Percentiles rank a stretch among this genome's conserved stretches.
These are phyloP conservation scores for Nycteola revayana DNA, from an alignment of 2,888 invertebrate species.

Conservation along the genomic window DNA sequence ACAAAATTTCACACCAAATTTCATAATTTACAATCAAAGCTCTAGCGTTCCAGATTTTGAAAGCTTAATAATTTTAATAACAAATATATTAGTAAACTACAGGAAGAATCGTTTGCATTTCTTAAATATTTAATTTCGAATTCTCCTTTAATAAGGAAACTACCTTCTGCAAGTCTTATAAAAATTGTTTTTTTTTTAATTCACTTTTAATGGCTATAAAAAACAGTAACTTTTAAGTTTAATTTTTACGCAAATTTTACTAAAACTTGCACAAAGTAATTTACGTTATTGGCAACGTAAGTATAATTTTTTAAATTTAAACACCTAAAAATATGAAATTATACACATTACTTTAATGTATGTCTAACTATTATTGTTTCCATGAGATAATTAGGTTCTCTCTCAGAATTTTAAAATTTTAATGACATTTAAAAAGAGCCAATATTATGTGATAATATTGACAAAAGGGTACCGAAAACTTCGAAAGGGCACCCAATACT, in stretches of 20 bases:
- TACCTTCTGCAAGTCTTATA: constrained; percentile 21
- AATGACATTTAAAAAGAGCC: constrained; percentile 27
- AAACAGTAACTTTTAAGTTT: constrained; percentile 2
- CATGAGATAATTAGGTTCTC: constrained; percentile 44
- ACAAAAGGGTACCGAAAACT: constrained; percentile 8
- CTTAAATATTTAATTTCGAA: constrained; percentile 5
- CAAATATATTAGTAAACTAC: constrained; percentile 28
- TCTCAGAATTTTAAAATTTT: constrained; percentile 38
- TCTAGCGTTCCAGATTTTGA: constrained; percentile 20
- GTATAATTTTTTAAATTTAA: constrained; percentile 5
- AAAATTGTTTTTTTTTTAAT: constrained; percentile 9
- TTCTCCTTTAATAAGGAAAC: constrained; percentile 10
- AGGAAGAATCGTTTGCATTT: constrained; percentile 21
- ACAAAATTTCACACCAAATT: constrained; percentile 21
- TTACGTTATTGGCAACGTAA: constrained; percentile 17
- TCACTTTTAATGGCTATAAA: constrained; percentile 9
- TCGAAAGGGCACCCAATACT: too few species aligned
- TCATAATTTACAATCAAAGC: constrained; percentile 22
- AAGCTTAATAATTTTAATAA: constrained; percentile 14
- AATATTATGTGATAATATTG: constrained; percentile 13
- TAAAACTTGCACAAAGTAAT: constrained; percentile 28
- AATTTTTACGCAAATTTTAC: constrained; percentile 9
- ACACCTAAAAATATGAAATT: constrained; percentile 21
- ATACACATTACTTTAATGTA: constrained; percentile 25
- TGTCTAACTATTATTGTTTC: constrained; percentile 41